A percentile compares a stretch with the other conserved stretches of the same genome.
Conservation (phyloP, 2,888 invertebrate genomes). For the Polietes domitor region DNA sequence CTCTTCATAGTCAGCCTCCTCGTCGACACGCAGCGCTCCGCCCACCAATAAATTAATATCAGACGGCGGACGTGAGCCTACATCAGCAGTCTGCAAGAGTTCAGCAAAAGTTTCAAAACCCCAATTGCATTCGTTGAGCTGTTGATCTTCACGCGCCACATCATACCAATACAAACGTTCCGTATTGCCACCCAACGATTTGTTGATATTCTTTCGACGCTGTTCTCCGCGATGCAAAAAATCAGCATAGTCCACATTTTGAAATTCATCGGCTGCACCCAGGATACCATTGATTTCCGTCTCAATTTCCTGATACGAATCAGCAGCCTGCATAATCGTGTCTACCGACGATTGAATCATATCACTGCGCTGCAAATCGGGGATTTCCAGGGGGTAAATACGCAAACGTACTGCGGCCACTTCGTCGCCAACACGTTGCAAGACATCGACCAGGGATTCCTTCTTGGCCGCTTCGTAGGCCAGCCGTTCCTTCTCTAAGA, state of each 20-base stretch:
- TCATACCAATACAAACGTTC: slow-evolving; percentile 75
- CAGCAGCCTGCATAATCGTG: slow-evolving; percentile 69
- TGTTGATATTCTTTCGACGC: slow-evolving; percentile 76
- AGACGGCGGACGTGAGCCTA: slow-evolving; percentile 22
- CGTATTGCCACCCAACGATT: slow-evolving; percentile 77
- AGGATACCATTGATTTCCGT: slow-evolving; percentile 70
- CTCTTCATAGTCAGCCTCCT: slow-evolving; percentile 20
- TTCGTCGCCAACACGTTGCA: slow-evolving; percentile 75
- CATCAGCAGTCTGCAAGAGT: slow-evolving; percentile 47
- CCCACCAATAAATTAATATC: slow-evolving; percentile 14
- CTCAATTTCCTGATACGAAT: slow-evolving; percentile 70
- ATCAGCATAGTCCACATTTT: slow-evolving; percentile 75
- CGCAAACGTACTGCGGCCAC: slow-evolving; percentile 76
- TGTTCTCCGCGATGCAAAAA: slow-evolving; percentile 76
- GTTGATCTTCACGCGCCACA: slow-evolving; percentile 67
- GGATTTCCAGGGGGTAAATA: slow-evolving; percentile 81
- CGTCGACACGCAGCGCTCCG: not conserved
- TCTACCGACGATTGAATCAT: slow-evolving; percentile 74
- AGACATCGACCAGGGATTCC: slow-evolving; percentile 72
- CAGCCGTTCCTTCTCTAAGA: slow-evolving; percentile 86
- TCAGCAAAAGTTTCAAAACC: slow-evolving; percentile 69
- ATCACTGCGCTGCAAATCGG: slow-evolving; percentile 77
- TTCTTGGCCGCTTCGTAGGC: slow-evolving; percentile 80
- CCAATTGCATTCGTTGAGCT: slow-evolving; percentile 74
- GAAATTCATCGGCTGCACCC: slow-evolving; percentile 69